Evolutionary conservation across 2,888 invertebrate species (phyloP), one percentile per base, ranked within the genome.

Genomic region (Pyrgus malvae): DNA sequence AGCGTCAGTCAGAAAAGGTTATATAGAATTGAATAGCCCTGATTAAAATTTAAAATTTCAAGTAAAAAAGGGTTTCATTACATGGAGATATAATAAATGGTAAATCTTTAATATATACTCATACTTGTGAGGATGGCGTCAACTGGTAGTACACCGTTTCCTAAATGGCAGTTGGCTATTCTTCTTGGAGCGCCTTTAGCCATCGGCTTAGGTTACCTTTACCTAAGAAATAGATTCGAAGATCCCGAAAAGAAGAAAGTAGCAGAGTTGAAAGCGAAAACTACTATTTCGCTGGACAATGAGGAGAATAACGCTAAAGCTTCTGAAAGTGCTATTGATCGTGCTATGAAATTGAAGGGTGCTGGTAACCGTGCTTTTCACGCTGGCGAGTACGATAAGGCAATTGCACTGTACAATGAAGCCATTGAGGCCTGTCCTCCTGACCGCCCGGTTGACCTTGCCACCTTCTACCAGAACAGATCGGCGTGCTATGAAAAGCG

Each of bases 401-500:
- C 99, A 9, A 96, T 98, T 57, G 82, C 91, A 25, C 93, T 94
- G 67, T 99, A 99, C 77, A 95, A 96, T 67, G 95, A 96, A 85
- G 99, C 99, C 0, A 99, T 99, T 49, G 96, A 97, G 66, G 91
- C 95, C 25, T 98, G 98, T 70, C 95, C 97, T 0, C 85, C 91
- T 59, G 92, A 95, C 53, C 93, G 94, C 66, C 91, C 91, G 19
- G 91, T 92, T 0, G 97, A 96, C 65, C 85, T 98, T 51, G 95
- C 98, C 0, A 98, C 97, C 11, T 98, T 97, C 83, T 98, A 97
- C 80, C 99, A 99, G 80, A 99, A 99, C 77, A 93, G 98, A 68
- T 99, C 98, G 8, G 99, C 98, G 11, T 96, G 98, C 37, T 97
- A 97, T 80, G 98, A 98, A 80, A 96, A 97, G 80, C 88, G 98